phyloP scores from a whole-genome alignment of 2,797 vertebrate species.

The Salarias fasciatus region DNA sequence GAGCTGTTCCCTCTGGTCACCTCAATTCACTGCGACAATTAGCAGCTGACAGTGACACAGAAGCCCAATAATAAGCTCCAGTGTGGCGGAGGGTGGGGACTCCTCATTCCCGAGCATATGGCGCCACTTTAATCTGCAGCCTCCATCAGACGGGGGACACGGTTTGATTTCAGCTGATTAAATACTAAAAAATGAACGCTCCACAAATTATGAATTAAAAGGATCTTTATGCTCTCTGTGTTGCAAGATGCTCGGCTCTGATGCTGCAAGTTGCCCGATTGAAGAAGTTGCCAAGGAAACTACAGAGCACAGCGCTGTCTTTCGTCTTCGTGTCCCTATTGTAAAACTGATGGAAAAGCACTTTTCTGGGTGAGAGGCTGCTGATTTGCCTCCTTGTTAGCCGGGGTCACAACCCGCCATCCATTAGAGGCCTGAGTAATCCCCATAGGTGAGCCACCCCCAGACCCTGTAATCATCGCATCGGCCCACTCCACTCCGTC shows the following conservation, averaged over 20 bases:
- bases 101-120: conserved; percentile 56
- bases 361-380: conserved; percentile 37
- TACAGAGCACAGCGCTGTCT: conserved; percentile 8
- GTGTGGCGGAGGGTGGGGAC: conserved; percentile 21
- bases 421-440: conserved; percentile 66
- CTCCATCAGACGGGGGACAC: conserved; percentile 33
- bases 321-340: background rate
- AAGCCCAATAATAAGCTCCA: conserved; percentile 54
- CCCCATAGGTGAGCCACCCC: conserved; percentile 49
- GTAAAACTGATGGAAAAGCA: conserved; percentile 17
- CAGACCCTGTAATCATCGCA: conserved; percentile 55
- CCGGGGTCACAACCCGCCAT: conserved; percentile 37
- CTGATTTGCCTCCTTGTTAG: conserved; percentile 41
- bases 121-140: conserved; percentile 64
- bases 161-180: conserved; percentile 37
- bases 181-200: conserved; percentile 13
- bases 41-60: conserved; percentile 61
- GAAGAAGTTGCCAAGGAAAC: conserved; percentile 71
- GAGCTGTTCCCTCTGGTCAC: conserved; percentile 29
- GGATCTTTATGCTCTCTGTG: conserved; percentile 11
- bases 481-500: conserved; percentile 53
- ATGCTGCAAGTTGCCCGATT: conserved; percentile 23
- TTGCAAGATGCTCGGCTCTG: conserved; percentile 4
- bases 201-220: background rate
- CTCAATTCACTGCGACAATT: conserved; percentile 55